Base-by-base conservation (phyloP, 2,113 vertebrate species). In the Leptodactylus fuscus region DNA sequence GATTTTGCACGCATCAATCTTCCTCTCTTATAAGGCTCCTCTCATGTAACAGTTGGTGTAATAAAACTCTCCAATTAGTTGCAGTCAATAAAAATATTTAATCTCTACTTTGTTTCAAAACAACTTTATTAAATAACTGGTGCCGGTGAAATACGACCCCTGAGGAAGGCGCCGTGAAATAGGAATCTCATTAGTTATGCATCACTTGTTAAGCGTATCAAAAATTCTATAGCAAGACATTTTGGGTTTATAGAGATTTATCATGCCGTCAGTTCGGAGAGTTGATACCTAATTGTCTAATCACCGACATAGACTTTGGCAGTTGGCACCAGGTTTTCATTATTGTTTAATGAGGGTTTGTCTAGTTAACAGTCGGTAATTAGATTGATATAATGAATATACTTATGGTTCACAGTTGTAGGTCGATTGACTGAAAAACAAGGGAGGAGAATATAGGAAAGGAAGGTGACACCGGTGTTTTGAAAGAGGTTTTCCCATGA, bases 31-130 rank as follows among this genome's bases (percentile, higher is more conserved):
- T 81, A 85, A 85, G 58, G 58, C 51, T 58, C 69, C n/a, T 41
- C 32, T 79, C 53, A 53, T 73, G 77, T 71, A 86, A 73, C 76
- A 81, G 77, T 81, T 86, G 84, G 77, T 81, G 32, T 81, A 80
- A 86, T 86, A 73, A 86, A 86, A 81, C 27, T 32, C 2, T 67
- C 24, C 49, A 85, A 85, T 85, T 85, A 73, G 84, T 86, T 81
- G 73, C 76, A 85, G 84, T 86, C 84, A 86, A 86, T 86, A 86
- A 86, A 86, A 86, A 86, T 86, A 81, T 81, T 80, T 86, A 73
- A 86, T 86, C 67, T 81, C 16, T 46, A 86, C 77, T 86, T 73
- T 85, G 48, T 81, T 86, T 86, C 36, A 58, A 71, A 81, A 80
- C 77, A 86, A 86, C 76, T 79, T 81, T 86, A 80, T 86, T 86